Conservation (phyloP, 2,797 vertebrate species). For the Lacerta bilineata region DNA sequence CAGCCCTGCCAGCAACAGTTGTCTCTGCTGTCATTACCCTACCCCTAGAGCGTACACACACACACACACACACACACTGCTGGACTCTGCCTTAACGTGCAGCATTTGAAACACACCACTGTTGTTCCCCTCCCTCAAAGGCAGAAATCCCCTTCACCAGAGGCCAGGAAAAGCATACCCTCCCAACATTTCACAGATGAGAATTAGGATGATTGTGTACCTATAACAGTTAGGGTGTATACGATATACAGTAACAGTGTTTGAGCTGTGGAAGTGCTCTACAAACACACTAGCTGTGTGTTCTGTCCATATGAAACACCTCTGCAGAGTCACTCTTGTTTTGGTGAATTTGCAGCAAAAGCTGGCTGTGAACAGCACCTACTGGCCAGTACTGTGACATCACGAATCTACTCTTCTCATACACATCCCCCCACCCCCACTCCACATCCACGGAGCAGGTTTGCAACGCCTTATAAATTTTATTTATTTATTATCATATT, state of each 20-base stretch:
- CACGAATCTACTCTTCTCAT: neutral
- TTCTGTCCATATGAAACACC: neutral
- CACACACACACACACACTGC: neutral
- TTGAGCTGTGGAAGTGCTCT: neutral
- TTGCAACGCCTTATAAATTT: neutral
- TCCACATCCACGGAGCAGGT: neutral
- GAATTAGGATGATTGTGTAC: neutral
- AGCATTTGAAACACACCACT: neutral
- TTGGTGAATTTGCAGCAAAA: neutral
- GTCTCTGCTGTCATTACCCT: constrained; percentile 5
- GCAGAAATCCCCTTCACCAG: neutral
- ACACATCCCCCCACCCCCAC: neutral
- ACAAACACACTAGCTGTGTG: neutral
- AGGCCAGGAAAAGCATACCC: neutral
- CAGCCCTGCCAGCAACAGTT: constrained; percentile 19
- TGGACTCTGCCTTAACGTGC: neutral
- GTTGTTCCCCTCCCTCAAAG: neutral
- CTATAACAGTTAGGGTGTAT: neutral
- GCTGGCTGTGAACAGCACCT: neutral
- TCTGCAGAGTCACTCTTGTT: neutral
- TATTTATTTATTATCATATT: no score
- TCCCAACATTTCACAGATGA: neutral
- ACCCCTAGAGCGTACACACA: neutral
- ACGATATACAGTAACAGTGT: neutral
- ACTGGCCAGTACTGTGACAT: neutral